Base-by-base conservation (phyloP, 2,797 vertebrate genomes). In the Zalophus californianus region DNA sequence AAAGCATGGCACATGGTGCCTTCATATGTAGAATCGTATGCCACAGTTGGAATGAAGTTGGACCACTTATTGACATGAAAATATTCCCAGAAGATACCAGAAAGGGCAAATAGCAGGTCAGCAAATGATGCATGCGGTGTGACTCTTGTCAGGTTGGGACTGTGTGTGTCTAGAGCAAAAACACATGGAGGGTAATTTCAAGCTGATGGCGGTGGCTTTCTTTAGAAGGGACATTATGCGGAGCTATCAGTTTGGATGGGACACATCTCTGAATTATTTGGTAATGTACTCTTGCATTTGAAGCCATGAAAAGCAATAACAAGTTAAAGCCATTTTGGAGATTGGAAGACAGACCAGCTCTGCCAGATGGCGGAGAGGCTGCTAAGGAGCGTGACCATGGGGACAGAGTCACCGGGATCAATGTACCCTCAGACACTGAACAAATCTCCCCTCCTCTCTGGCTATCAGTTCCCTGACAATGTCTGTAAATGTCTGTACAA, bases 341-440 rank as follows among this genome's bases (percentile, higher is more conserved):
- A 23, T 0, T 78, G 52, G 73, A 41, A n/a, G 2, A 82, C 68
- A 93, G n/a, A 10, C 35, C 64, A 80, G 3, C 11, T 72, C 78
- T 75, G 78, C 54, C 20, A 54, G 48, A 12, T 73, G n/a, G 56
- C 41, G 21, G 11, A 35, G 32, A 91, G n/a, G 38, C 32, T 58
- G 2, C 58, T 18, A 1, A 62, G 21, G 15, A 60, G 10, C 23
- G 21, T 64, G 60, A 83, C 38, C 7, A 0, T 11, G 15, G 18
- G 35, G 27, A 56, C 0, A 0, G 50, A 58, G 25, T 32, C 2
- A 0, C 27, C 9, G 0, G 32, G 10, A 3, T 79, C 27, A 35
- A 32, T 35, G 13, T 62, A 20, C 14, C 58, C 77, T 85, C 60
- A 27, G 18, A 62, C 44, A 41, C 80, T 70, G 23, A 15, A 21